Evolutionary conservation across 2,113 vertebrate species (phyloP), one percentile per base, ranked within the genome.

Genomic region (Globicephala melas): DNA sequence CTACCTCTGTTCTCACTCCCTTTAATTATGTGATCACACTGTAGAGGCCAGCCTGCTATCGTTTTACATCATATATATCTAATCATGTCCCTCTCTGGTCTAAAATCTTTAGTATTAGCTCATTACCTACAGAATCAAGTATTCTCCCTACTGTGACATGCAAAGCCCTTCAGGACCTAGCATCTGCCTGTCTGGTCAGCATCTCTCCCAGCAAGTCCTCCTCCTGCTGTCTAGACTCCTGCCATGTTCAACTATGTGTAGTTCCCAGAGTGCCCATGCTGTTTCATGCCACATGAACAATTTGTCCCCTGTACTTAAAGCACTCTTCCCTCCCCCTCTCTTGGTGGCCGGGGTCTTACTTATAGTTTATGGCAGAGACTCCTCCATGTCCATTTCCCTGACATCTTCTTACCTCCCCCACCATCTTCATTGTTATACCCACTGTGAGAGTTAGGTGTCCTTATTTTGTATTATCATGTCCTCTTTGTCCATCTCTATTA

Each of bases 61-160:
- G 15, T 89, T 94, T 23, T 13, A 33, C 5, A 67, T 65, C 17
- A n/a, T 2, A 50, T n/a, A 79, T 33, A 73, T 73, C 50, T 68
- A 94, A 67, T 58, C 18, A 58, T 58, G 2, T 71, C 18, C 14
- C 17, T 53, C 58, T 74, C 44, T 77, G 41, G 80, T 53, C 10
- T 89, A 85, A 88, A 86, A 44, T 76, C 23, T 20, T 83, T 80
- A 70, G 41, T 79, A 36, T 25, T 65, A 23, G 17, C 50, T 91
- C 33, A 85, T 28, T 23, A 62, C 11, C 62, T 68, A 21, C 10
- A 28, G 41, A 36, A 73, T 80, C 80, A 81, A 92, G 17, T 62
- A 87, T 31, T 20, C 71, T 96, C 25, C 71, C 8, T 41, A 38
- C 26, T 55, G 21, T 68, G 33, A 79, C 17, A 80, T 33, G 33